Conservation (phyloP, 2,888 invertebrate species). For the Sepioteuthis lessoniana region DNA sequence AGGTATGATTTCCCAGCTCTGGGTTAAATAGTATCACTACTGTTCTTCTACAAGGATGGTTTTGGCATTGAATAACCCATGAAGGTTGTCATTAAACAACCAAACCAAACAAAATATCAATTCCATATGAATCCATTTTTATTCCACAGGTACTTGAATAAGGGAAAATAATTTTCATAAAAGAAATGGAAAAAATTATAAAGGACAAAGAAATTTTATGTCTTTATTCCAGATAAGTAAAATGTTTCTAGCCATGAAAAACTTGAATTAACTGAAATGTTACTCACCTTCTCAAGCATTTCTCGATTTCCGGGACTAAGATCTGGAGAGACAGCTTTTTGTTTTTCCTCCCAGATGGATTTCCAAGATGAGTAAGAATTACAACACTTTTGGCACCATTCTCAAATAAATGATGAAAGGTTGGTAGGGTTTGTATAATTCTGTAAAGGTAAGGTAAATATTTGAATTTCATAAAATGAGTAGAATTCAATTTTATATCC, state of each 20-base stretch:
- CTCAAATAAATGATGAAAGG: neutral
- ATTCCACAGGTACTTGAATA: too few relatives aligned
- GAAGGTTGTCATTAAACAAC: too few relatives aligned
- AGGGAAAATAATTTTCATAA: too few relatives aligned
- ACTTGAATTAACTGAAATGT: neutral
- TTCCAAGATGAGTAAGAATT: neutral
- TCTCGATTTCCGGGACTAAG: conserved; percentile 2
- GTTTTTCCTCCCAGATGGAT: neutral
- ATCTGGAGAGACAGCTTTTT: neutral
- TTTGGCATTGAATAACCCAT: too few relatives aligned
- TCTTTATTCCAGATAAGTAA: too few relatives aligned
- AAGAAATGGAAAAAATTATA: too few relatives aligned
- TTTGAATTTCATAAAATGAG: neutral
- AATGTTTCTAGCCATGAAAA: neutral
- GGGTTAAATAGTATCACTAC: too few relatives aligned
- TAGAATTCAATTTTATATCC: neutral
- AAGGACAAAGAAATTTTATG: too few relatives aligned
- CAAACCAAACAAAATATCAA: too few relatives aligned
- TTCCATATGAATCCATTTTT: too few relatives aligned
- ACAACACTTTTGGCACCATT: neutral
- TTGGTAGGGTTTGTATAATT: neutral
- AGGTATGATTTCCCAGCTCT: too few relatives aligned
- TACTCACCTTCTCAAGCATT: conserved; percentile 1
- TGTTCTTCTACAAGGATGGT: too few relatives aligned
- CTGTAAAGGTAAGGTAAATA: neutral